Conservation (phyloP, 2,888 invertebrate genomes). For the Nymphalis polychloros region DNA sequence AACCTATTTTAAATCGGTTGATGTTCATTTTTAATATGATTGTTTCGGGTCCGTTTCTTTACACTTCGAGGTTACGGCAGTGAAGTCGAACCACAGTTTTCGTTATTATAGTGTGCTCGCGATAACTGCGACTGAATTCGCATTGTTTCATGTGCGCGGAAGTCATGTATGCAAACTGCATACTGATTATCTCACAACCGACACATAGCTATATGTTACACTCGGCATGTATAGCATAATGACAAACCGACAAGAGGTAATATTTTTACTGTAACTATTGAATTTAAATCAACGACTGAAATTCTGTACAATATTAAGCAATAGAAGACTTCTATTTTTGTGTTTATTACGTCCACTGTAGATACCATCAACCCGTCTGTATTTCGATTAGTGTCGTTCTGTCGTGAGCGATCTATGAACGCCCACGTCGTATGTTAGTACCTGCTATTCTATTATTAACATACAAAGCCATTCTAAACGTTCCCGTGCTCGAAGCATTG, state of each 20-base stretch:
- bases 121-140: constrained; percentile 15
- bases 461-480: constrained; percentile 46
- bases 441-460: constrained; percentile 46
- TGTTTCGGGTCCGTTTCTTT: not conserved
- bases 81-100: not conserved
- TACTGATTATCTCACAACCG: constrained; percentile 17
- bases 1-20: not conserved
- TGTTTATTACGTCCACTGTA: not conserved
- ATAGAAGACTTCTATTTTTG: not conserved
- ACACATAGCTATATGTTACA: constrained; percentile 2
- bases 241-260: constrained; percentile 7
- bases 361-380: constrained; percentile 6
- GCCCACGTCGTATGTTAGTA: constrained; percentile 19
- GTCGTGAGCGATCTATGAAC: constrained; percentile 24
- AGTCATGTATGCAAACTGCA: constrained; percentile 20
- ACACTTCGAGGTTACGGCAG: not conserved
- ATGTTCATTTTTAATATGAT: not conserved
- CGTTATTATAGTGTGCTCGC: not conserved
- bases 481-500: constrained; percentile 44
- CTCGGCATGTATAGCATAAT: not conserved
- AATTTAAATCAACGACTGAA: not conserved
- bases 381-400: constrained; percentile 1
- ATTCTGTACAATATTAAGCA: not conserved
- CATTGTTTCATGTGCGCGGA: constrained; percentile 13
- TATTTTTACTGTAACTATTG: not conserved